These are phyloP conservation scores for Puma concolor DNA, from an alignment of 2,113 vertebrate genomes.

Conservation along the genomic window DNA sequence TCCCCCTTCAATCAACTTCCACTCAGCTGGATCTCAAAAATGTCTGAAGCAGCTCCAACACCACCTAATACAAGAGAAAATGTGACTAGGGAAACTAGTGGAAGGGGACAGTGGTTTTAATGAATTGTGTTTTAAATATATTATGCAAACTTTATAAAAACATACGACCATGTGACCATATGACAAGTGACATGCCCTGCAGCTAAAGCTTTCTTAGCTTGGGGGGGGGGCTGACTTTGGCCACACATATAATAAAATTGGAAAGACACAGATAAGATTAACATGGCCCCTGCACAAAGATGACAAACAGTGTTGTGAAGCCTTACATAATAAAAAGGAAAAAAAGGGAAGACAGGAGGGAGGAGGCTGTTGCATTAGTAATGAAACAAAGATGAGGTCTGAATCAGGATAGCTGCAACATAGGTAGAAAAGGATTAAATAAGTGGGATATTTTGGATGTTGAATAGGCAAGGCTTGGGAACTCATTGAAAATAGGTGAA, in stretches of 20 bases:
- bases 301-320: neutral
- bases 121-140: neutral
- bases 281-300: neutral
- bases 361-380: neutral
- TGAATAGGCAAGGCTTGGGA: neutral
- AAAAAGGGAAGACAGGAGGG: neutral
- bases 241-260: neutral
- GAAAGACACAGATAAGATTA: neutral
- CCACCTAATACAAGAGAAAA: constrained; percentile 19
- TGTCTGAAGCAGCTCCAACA: neutral
- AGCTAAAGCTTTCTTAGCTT: constrained; percentile 47
- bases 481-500: neutral
- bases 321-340: neutral
- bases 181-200: neutral
- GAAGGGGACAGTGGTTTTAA: constrained; percentile 53
- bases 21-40: constrained; percentile 45
- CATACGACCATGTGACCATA: neutral
- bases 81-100: neutral
- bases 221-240: neutral
- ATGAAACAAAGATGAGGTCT: neutral
- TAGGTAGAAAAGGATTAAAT: neutral
- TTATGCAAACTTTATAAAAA: constrained; percentile 42
- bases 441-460: constrained; percentile 36
- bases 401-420: neutral
- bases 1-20: neutral